Evolutionary conservation across 2,113 vertebrate genomes (phyloP).

Genomic region (Dicentrarchus labrax): DNA sequence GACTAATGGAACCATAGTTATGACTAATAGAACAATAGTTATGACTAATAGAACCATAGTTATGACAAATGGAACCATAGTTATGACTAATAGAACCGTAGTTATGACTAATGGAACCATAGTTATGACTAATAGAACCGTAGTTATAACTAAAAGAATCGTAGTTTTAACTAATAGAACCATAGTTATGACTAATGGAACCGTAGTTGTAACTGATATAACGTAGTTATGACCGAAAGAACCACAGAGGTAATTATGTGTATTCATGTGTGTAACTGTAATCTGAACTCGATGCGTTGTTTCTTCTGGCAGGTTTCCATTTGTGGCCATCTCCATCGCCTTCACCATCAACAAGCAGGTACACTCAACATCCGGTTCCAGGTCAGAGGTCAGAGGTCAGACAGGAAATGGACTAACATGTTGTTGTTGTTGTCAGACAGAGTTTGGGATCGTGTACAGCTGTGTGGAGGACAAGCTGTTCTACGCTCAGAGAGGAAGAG

Average conservation of each 20-base stretch:
- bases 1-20: no score
- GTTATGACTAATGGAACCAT: no score
- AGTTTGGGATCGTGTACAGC: constrained; percentile 93
- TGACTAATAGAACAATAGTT: no score
- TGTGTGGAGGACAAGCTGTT: constrained; percentile 93
- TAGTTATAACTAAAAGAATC: no score
- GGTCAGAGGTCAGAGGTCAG: neutral
- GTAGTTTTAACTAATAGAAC: no score
- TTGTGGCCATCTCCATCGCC: constrained; percentile 93
- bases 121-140: no score
- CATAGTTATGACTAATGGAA: no score
- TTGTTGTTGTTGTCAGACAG: constrained; percentile 79
- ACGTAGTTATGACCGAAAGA: no score
- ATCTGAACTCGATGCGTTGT: neutral
- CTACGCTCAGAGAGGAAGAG: constrained; percentile 87
- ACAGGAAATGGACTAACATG: neutral
- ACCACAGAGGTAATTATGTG: neutral
- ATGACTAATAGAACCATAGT: no score
- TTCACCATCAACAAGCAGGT: constrained; percentile 93
- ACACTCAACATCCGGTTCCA: constrained; percentile 20
- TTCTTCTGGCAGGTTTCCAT: constrained; percentile 84
- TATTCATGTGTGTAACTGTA: neutral
- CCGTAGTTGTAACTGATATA: no score
- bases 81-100: no score
- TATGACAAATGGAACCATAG: no score